Evolutionary conservation across 2,113 vertebrate species (phyloP), one percentile per base, ranked within the genome.

Genomic region (Pterocles gutturalis): DNA sequence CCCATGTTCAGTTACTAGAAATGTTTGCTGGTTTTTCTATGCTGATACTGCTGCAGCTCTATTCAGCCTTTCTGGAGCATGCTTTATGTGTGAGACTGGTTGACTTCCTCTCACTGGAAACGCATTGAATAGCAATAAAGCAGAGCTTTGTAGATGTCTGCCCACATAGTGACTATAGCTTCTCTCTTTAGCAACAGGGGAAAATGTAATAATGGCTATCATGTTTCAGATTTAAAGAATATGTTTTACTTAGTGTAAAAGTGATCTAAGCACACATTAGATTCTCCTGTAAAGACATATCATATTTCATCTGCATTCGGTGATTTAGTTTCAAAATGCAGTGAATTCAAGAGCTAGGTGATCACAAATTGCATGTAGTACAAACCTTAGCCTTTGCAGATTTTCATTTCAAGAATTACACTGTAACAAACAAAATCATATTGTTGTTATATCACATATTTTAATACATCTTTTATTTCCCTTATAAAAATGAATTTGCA

Each of bases 141-240:
- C 66, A 94, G 57, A 79, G 65, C 73, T 89, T 95, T 94, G 76
- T 76, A 49, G 65, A 83, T 28, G 33, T 91, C 86, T 97, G 86
- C 93, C 86, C 93, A 96, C 92, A 87, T 60, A 86, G 71, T 4
- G 28, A 90, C 87, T 78, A 25, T 11, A 88, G 65, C 41, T 82
- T 83, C 76, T 73, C 58, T 84, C 78, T 81, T 89, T 45, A 83
- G 67, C 81, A 46, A 45, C 1, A 84, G 64, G 20, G 84, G 81
- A 86, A 91, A 88, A 66, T 38, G 33, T 65, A 94, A 96, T 92
- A 62, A 95, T 53, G 82, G 81, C 76, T 96, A 95, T 95, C 76
- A 34, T n/a, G 57, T 72, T 75, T 94, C 89, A 85, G 55, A 64
- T 84, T 84, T 81, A 86, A 76, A 65, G 22, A 91, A n/a, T 29